Evolutionary conservation across 2,113 vertebrate genomes (phyloP).

Genomic region (Nesogale talazaci): DNA sequence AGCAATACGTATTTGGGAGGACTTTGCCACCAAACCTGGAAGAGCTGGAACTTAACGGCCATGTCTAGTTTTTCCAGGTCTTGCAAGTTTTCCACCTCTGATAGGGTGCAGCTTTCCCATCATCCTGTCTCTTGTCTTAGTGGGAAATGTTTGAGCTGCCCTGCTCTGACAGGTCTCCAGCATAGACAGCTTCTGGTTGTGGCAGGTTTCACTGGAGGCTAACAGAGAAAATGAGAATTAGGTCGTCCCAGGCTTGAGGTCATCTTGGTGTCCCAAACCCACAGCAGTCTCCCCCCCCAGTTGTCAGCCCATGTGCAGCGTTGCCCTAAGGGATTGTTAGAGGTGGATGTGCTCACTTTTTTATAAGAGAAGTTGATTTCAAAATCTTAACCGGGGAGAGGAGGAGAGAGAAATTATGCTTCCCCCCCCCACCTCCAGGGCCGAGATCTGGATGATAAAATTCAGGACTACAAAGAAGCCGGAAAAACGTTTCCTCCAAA

Average conservation of each 20-base stretch:
- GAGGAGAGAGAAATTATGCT: no score
- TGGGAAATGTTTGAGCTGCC: not conserved
- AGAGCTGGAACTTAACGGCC: not conserved
- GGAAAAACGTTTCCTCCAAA: constrained; percentile 85
- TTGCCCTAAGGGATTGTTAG: not conserved
- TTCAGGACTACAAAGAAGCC: constrained; percentile 87
- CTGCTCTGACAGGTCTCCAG: not conserved
- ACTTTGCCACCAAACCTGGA: not conserved
- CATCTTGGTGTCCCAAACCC: not conserved
- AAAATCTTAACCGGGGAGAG: not conserved
- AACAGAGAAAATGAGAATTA: constrained; percentile 6
- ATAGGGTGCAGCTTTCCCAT: not conserved
- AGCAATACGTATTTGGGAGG: not conserved
- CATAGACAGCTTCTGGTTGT: not conserved
- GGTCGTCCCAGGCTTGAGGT: not conserved
- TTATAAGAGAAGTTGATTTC: not conserved
- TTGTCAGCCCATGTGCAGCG: no score
- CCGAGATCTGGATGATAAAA: constrained; percentile 90
- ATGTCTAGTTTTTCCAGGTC: not conserved
- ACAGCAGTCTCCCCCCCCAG: no score
- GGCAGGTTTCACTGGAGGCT: not conserved
- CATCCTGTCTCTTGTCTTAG: not conserved
- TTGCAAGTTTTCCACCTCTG: not conserved
- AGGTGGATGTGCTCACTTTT: not conserved
- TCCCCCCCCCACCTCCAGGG: constrained; percentile 84